Conservation (phyloP, 2,888 invertebrate genomes). For the Leistus spinibarbis region DNA sequence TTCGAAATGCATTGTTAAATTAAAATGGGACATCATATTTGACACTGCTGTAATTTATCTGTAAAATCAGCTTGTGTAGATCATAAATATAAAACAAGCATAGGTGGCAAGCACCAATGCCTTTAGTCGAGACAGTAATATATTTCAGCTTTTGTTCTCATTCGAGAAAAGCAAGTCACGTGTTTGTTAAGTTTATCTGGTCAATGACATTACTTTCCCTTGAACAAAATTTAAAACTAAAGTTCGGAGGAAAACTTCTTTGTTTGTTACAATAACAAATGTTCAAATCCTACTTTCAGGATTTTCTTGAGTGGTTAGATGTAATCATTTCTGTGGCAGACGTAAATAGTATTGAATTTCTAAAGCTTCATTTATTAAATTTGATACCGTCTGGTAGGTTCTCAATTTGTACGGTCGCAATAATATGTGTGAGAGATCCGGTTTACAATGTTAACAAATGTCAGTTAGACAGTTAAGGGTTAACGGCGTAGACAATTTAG, state of each 20-base stretch:
- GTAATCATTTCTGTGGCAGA: background rate
- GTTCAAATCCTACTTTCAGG: constrained; percentile 9
- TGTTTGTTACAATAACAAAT: background rate
- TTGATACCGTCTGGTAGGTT: background rate
- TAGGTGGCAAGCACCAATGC: too few species aligned
- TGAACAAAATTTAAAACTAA: background rate
- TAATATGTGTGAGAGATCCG: too few species aligned
- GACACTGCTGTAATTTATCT: background rate
- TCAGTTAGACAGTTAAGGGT: too few species aligned
- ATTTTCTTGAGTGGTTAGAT: background rate
- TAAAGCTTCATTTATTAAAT: background rate
- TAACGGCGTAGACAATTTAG: too few species aligned
- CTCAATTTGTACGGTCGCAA: too few species aligned
- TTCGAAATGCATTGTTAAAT: too few species aligned
- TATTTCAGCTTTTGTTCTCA: background rate
- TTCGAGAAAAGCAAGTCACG: background rate
- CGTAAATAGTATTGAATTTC: background rate
- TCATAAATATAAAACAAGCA: too few species aligned
- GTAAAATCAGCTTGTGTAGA: too few species aligned
- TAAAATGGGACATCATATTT: too few species aligned
- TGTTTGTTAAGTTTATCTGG: background rate
- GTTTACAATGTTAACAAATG: too few species aligned
- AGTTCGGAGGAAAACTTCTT: constrained; percentile 9
- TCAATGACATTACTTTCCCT: background rate
- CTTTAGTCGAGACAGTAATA: too few species aligned